Evolutionary conservation across 2,797 vertebrate genomes (phyloP), one percentile per base, ranked within the genome.

Genomic region (Sphenopsis melanotis): DNA sequence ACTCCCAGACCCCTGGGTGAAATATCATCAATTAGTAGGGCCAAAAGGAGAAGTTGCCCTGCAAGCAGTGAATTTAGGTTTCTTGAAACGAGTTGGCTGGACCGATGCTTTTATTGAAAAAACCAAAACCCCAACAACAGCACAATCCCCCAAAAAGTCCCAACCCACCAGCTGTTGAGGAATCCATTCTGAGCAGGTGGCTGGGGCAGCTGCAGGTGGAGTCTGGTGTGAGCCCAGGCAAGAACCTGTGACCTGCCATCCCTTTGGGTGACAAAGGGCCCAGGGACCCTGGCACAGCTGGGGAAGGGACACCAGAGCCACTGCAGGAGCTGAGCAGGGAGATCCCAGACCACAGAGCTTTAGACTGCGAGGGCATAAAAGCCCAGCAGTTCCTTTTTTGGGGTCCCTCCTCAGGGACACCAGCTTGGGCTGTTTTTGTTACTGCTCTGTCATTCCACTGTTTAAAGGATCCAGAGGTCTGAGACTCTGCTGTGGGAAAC

Each of bases 51-150:
- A 50, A 41, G n/a, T 24, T 87, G 15, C 8, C 14, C 13, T 52
- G 4, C 52, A 27, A 71, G 12, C 7, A 32, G 8, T 37, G 26
- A 47, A 49, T 74, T 91, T 55, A 17, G 7, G 1, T 55, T 84
- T 89, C n/a, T 66, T 89, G 18, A 87, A 83, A 59, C 2, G 8
- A 21, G n/a, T 87, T 82, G 1, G 1, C 15, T 55, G 32, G 12
- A 39, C 22, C 22, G 39, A 78, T 59, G 22, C 5, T 57, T 87
- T 88, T 61, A 52, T 52, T 52, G 7, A 18, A 44, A 61, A 46
- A 10, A 5, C 0, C 18, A 60, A 60, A 39, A 29, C 3, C 6
- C 6, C 11, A 65, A 4, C 7, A 24, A 8, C 6, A 34, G 3
- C 6, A 22, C 32, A 49, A 14, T 6, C 6, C 19, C 39, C 19